Conservation (phyloP, 1,140 invertebrate genomes). For the Gryllus bimaculatus region DNA sequence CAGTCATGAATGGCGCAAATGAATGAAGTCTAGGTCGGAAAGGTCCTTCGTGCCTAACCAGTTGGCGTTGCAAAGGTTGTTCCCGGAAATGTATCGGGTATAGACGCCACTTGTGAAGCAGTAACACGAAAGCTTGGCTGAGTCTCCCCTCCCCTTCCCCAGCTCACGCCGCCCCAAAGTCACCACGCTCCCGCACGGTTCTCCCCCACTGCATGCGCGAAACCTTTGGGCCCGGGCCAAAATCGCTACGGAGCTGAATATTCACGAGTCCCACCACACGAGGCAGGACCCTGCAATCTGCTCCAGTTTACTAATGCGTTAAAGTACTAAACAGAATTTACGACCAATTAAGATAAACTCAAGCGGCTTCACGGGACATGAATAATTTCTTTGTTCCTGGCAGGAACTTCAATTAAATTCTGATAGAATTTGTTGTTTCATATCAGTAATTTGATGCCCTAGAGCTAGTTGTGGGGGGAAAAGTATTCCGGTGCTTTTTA, state of each 20-base stretch:
- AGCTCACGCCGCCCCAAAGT: not conserved
- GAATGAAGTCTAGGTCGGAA: no score
- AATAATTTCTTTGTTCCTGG: not conserved
- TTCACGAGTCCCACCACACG: not conserved
- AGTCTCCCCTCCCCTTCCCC: not conserved
- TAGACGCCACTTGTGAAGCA: not conserved
- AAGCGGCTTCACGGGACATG: not conserved
- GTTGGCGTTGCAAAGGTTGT: no score
- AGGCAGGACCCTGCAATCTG: not conserved
- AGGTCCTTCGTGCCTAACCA: no score
- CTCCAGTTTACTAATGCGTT: conserved; percentile 1
- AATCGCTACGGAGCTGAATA: not conserved
- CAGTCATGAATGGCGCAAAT: no score
- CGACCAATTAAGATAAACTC: conserved; percentile 4
- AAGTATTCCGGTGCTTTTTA: no score
- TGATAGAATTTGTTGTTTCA: not conserved
- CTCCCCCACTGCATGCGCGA: no score
- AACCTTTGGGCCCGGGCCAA: not conserved
- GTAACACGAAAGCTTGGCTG: not conserved
- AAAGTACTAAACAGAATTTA: conserved; percentile 2
- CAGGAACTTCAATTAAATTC: not conserved
- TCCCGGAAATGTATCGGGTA: not conserved
- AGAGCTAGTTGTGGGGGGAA: no score
- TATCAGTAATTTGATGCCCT: no score
- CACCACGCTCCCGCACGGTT: no score